These are phyloP conservation scores for Tauraco hartlaubi DNA, from an alignment of 2,797 vertebrate species.

Conservation along the genomic window DNA sequence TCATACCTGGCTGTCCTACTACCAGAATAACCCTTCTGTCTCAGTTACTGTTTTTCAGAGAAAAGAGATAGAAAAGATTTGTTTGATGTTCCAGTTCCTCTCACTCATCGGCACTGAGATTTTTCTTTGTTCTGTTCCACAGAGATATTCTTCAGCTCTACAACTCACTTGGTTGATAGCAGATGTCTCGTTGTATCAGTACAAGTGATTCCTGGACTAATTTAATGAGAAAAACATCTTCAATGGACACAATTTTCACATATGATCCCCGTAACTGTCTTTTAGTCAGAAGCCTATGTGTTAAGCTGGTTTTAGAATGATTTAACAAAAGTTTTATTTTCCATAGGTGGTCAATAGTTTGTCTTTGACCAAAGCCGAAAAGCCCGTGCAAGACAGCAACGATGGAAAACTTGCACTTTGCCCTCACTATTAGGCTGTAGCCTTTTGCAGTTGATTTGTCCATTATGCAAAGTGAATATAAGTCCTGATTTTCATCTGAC, in stretches of 20 bases:
- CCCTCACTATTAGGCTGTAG: background rate
- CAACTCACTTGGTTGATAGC: background rate
- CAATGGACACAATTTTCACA: background rate
- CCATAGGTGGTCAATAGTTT: background rate
- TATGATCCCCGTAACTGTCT: background rate
- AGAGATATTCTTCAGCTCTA: background rate
- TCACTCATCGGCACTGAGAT: background rate
- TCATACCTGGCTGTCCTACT: background rate
- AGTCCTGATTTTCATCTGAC: background rate
- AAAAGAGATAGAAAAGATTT: background rate
- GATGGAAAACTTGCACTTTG: background rate
- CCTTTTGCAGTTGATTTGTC: background rate
- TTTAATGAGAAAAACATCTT: constrained; percentile 7
- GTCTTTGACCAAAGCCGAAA: background rate
- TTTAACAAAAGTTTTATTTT: background rate
- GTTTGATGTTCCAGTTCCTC: background rate
- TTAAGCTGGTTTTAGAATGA: background rate
- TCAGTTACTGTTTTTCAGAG: background rate
- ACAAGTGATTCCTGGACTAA: background rate
- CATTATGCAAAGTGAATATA: background rate
- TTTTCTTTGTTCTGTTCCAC: background rate
- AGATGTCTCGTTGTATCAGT: background rate
- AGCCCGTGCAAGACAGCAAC: background rate
- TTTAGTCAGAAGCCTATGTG: background rate
- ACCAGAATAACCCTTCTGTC: background rate